Percentiles rank a stretch among this genome's conserved stretches.
phyloP scores from a whole-genome alignment of 2,888 invertebrate species.

The Hipparchia sbordonii region DNA sequence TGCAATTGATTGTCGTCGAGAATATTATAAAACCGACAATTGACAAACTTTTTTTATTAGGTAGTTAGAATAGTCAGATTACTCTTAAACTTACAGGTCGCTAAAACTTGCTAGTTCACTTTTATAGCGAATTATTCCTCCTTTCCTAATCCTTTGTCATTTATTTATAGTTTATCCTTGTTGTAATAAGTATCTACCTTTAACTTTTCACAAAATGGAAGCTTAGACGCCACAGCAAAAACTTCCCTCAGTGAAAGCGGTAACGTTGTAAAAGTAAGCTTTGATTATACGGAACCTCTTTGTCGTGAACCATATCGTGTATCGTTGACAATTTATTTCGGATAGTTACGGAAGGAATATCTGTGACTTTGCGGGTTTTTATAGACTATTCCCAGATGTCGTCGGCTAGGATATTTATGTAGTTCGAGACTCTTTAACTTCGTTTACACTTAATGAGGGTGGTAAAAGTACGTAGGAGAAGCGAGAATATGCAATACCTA shows the following conservation, averaged over 20 bases:
- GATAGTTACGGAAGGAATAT: constrained; percentile 50
- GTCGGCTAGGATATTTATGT: constrained; percentile 40
- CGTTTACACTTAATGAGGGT: constrained; percentile 31
- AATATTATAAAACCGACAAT: too few relatives aligned
- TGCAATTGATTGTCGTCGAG: too few relatives aligned
- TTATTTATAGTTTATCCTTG: too few relatives aligned
- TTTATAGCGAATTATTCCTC: too few relatives aligned
- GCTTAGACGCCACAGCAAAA: not conserved
- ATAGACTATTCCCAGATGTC: constrained; percentile 45
- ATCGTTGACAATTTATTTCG: constrained; percentile 44
- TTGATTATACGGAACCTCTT: constrained; percentile 31
- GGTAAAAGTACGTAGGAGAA: not conserved
- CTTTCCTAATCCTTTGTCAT: not conserved
- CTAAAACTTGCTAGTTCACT: too few relatives aligned
- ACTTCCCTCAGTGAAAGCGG: not conserved
- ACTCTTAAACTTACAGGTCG: too few relatives aligned
- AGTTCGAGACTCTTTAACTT: constrained; percentile 33
- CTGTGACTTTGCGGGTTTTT: constrained; percentile 44
- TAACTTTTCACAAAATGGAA: too few relatives aligned
- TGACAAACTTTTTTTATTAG: too few relatives aligned
- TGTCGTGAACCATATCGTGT: constrained; percentile 19
- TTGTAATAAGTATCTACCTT: too few relatives aligned
- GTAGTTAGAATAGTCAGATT: too few relatives aligned
- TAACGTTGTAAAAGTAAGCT: not conserved
- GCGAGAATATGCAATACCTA: not conserved